These are phyloP conservation scores for Sebastes vulpes DNA, from an alignment of 2,797 vertebrate genomes.

Conservation along the genomic window DNA sequence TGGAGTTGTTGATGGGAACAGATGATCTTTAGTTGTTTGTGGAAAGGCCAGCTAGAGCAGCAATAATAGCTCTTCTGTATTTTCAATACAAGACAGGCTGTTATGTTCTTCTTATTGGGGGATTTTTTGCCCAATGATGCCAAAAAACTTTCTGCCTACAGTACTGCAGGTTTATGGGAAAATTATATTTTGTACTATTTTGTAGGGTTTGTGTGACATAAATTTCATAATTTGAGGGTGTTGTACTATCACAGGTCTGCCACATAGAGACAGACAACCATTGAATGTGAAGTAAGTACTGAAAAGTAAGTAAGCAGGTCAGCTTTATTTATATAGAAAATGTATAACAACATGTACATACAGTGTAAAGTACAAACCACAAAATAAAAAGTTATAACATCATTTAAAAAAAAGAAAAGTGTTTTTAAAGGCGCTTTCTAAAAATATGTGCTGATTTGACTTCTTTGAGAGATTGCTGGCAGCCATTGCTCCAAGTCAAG, in stretches of 20 bases:
- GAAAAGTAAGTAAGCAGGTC: not conserved
- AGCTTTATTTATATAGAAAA: not conserved
- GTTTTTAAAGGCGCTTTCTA: not conserved
- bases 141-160: too few relatives aligned
- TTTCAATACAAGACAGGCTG: not conserved
- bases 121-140: too few relatives aligned
- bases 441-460: not conserved
- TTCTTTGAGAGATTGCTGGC: not conserved
- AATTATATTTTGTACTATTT: too few relatives aligned
- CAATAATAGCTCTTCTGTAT: constrained; percentile 37
- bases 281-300: not conserved
- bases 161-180: too few relatives aligned
- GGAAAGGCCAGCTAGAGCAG: constrained; percentile 56
- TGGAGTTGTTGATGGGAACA: constrained; percentile 39
- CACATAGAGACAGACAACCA: not conserved
- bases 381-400: not conserved
- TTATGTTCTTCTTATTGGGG: too few relatives aligned
- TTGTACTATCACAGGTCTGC: too few relatives aligned
- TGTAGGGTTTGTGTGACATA: too few relatives aligned
- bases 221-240: too few relatives aligned
- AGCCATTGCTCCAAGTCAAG: not conserved
- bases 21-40: constrained; percentile 67
- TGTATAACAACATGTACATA: not conserved
- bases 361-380: not conserved
- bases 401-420: not conserved